Base-by-base conservation (phyloP, 2,113 vertebrate species). In the Entelurus aequoreus region DNA sequence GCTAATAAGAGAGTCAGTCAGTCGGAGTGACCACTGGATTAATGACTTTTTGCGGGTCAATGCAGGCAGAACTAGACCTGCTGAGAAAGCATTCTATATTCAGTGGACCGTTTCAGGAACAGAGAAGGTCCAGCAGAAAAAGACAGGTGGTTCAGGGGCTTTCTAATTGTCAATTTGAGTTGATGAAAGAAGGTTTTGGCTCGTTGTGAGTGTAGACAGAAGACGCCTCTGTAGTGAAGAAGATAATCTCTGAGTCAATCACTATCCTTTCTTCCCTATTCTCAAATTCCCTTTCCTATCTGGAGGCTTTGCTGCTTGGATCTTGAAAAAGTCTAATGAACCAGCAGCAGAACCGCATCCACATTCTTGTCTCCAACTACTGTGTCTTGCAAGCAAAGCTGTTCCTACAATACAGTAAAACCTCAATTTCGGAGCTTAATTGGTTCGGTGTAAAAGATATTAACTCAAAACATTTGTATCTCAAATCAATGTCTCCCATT, bases 11-110 rank as follows among this genome's bases (percentile, higher is more conserved):
- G 60, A 76, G 47, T 62, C 60, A 63, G 59, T 58, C 6, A 4
- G 40, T 38, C 60, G 72, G 54, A 66, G 64, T 35, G 67, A 51
- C 72, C 58, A 49, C 14, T 1, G 56, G 68, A 62, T 76, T 75
- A 84, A 81, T 69, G 48, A 78, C 51, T 81, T 77, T 78, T 51
- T 63, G 47, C 1, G 8, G 36, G 63, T 76, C 79, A 71, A 66
- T 60, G 57, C 10, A 1, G 42, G 58, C 40, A 38, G 48, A 50
- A 16, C 14, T 6, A 7, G 61, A 60, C 50, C 40, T 69, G 75
- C 71, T 68, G 73, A 76, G 55, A 62, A 62, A 72, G 72, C 68
- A 59, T 37, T 64, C 51, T 38, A 10, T 50, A 53, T 56, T 64
- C 36, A 36, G 70, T 62, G 60, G 67, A 76, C 63, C 53, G 11